Base-by-base conservation (phyloP, 2,113 vertebrate genomes). In the Ifrita kowaldi region DNA sequence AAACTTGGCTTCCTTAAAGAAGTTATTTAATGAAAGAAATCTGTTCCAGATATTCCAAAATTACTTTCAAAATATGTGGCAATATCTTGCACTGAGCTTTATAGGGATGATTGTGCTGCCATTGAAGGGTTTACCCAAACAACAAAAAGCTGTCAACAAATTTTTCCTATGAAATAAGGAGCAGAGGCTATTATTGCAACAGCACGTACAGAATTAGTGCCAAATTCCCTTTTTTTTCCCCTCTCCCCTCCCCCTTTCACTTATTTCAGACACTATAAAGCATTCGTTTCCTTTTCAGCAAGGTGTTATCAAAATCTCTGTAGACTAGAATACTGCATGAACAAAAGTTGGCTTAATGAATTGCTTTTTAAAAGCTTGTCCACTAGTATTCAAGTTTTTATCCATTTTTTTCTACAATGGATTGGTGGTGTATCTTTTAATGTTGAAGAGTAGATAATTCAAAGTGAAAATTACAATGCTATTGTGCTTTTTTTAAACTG, bases 181-280 rank as follows among this genome's bases (percentile, higher is more conserved):
- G 7, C 21, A 59, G 59, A 49, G 13, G 5, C 18, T 73, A 23
- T 64, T 77, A 26, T 44, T 62, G 39, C 32, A 47, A 42, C 20
- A 42, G 9, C 5, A 5, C 0, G 0, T 50, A n/a, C 5, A n/a
- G 37, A 74, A 83, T 46, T 50, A 44, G 4, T 11, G 7, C 44
- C 12, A 67, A 67, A 59, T 80, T 71, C 11, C 16, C 5, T 10
- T 52, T 56, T 37, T 22, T 32, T 16, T 1, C 15, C 16, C 8
- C 5, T 14, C 13, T 8, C 6, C 2, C 9, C 8, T 60, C 55
- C 6, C 62, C 11, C 6, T 20, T 84, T 52, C 16, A 27, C 9
- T 57, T 77, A 37, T 52, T 65, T 90, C 32, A 69, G 59, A 37
- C 14, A 60, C 3, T 39, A 11, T 60, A 60, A 75, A 86, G 27